Conservation (phyloP, 2,113 vertebrate genomes). For the Caretta caretta region DNA sequence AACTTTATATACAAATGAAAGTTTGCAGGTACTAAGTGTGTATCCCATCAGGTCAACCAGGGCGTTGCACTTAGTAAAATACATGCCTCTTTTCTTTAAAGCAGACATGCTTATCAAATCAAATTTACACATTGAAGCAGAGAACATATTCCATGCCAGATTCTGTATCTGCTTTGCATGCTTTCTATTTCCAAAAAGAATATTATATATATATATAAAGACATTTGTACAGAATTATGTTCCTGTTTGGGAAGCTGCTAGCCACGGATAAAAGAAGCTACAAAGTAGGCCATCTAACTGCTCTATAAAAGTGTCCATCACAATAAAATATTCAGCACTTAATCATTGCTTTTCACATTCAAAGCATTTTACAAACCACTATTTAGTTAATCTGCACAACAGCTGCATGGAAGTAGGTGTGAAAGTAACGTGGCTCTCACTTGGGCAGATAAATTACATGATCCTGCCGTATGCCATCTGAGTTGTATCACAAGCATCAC, state of each 20-base stretch:
- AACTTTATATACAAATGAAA: background rate
- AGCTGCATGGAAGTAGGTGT: background rate
- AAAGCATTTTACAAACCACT: background rate
- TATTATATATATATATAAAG: background rate
- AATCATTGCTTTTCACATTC: background rate
- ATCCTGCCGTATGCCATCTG: background rate
- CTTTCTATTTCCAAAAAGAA: background rate
- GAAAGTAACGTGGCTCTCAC: background rate
- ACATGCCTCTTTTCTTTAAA: background rate
- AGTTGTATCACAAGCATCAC: background rate
- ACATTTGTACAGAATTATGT: conserved; percentile 32
- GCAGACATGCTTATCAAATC: conserved; percentile 14
- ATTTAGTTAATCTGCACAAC: background rate
- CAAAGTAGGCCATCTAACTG: conserved; percentile 20
- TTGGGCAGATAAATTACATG: background rate
- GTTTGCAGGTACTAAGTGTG: background rate
- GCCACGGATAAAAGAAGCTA: conserved; percentile 31
- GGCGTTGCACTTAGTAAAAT: background rate
- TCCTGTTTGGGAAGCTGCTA: conserved; percentile 13
- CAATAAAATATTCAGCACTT: background rate
- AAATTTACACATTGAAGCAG: conserved; percentile 47
- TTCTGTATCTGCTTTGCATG: background rate
- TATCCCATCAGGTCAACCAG: background rate
- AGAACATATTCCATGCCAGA: background rate
- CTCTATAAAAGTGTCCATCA: background rate